Evolutionary conservation across 1,140 invertebrate species (phyloP).

Genomic region (Lasioglossum albipes): DNA sequence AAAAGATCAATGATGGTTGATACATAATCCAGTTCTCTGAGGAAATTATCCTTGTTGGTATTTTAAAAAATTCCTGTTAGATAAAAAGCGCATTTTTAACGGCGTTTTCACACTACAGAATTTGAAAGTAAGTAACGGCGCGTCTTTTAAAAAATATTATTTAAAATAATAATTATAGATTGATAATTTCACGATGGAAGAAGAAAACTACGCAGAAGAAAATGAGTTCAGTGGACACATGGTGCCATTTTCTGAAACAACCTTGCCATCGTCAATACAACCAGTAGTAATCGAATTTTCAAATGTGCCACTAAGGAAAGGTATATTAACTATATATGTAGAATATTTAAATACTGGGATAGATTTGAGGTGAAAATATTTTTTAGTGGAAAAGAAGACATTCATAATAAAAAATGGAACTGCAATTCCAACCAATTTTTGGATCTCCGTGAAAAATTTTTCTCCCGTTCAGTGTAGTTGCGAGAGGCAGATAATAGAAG

Average conservation of each 20-base stretch:
- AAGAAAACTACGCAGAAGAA: not conserved
- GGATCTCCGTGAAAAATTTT: conserved; percentile 24
- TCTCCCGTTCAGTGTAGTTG: conserved; percentile 29
- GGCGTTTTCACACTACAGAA: too few species aligned
- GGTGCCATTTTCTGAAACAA: conserved; percentile 12
- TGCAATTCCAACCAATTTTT: conserved; percentile 10
- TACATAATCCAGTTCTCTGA: too few species aligned
- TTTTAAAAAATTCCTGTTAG: too few species aligned
- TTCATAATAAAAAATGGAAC: conserved; percentile 49
- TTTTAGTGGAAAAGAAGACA: conserved; percentile 36
- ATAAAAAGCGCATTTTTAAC: too few species aligned
- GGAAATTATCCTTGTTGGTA: too few species aligned
- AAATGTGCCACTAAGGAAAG: conserved; percentile 7
- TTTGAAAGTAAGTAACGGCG: too few species aligned
- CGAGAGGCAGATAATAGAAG: conserved; percentile 9
- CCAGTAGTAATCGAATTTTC: conserved; percentile 27
- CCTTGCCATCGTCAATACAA: not conserved
- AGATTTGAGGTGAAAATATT: not conserved
- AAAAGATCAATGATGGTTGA: too few species aligned
- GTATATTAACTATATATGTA: not conserved
- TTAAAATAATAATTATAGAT: not conserved
- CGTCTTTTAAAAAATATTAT: too few species aligned
- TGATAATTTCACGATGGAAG: not conserved
- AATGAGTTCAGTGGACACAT: not conserved
- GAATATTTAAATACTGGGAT: not conserved